A percentile compares a stretch with the other conserved stretches of the same genome.
These are phyloP conservation scores for Anabas testudineus DNA, from an alignment of 2,797 vertebrate species.

Conservation along the genomic window DNA sequence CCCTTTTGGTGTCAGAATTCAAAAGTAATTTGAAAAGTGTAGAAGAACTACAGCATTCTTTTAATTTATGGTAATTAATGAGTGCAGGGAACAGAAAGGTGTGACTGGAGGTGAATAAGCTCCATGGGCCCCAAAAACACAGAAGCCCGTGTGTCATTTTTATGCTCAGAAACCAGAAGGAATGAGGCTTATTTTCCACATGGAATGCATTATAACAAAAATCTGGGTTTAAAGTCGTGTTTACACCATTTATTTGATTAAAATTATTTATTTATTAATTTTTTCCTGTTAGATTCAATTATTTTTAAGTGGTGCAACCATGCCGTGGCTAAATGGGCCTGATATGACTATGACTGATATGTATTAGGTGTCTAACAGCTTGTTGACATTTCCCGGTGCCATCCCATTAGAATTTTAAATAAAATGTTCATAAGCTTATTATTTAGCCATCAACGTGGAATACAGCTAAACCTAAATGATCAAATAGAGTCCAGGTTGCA, in stretches of 20 bases:
- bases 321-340: neutral
- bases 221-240: neutral
- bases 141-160: too few species aligned
- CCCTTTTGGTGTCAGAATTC: too few species aligned
- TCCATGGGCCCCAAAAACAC: too few species aligned
- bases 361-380: conserved; percentile 29
- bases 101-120: too few species aligned
- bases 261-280: too few species aligned
- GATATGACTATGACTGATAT: too few species aligned
- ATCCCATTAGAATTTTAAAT: conserved; percentile 47
- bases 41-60: too few species aligned
- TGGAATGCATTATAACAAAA: neutral
- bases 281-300: neutral
- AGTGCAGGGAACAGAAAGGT: too few species aligned
- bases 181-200: too few species aligned
- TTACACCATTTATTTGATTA: neutral
- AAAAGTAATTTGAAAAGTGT: too few species aligned
- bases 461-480: conserved; percentile 35
- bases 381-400: conserved; percentile 34
- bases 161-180: too few species aligned
- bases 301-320: neutral
- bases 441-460: conserved; percentile 56
- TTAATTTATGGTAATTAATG: too few species aligned
- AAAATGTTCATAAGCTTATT: conserved; percentile 35
- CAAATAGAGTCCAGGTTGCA: conserved; percentile 56